Percentiles rank a stretch among this genome's conserved stretches.
phyloP scores from a whole-genome alignment of 2,888 invertebrate species.

The Salticus scenicus region DNA sequence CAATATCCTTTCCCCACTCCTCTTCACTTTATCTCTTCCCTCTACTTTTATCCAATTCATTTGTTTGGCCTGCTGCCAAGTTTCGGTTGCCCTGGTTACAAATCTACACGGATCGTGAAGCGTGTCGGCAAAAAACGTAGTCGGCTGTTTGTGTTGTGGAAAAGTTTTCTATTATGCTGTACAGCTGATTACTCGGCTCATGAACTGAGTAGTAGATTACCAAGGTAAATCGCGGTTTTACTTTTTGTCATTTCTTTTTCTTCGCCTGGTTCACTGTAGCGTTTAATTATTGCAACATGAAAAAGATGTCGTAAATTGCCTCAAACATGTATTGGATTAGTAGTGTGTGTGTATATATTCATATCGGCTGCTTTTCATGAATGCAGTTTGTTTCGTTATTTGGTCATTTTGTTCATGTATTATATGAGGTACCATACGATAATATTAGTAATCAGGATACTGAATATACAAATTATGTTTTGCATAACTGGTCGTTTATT shows the following conservation, averaged over 20 bases:
- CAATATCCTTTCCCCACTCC: slow-evolving; percentile 14
- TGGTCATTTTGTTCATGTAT: too few relatives aligned
- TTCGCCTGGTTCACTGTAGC: too few relatives aligned
- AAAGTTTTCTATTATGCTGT: background rate
- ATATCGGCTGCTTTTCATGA: background rate
- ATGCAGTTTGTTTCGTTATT: too few relatives aligned
- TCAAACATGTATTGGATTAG: too few relatives aligned
- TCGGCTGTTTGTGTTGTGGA: slow-evolving; percentile 5
- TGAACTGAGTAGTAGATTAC: background rate
- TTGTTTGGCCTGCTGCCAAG: slow-evolving; percentile 58
- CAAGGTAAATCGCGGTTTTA: background rate
- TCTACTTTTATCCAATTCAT: slow-evolving; percentile 8
- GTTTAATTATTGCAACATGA: too few relatives aligned
- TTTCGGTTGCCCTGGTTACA: slow-evolving; percentile 37
- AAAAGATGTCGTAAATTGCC: too few relatives aligned
- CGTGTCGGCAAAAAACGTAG: slow-evolving; percentile 36
- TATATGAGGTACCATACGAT: too few relatives aligned
- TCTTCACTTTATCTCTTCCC: background rate
- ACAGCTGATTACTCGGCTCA: background rate
- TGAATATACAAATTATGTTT: too few relatives aligned
- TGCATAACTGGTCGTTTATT: too few relatives aligned
- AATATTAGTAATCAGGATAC: too few relatives aligned
- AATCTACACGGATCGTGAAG: slow-evolving; percentile 32
- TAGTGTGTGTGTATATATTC: too few relatives aligned
- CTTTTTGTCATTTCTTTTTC: background rate